Evolutionary conservation across 2,797 vertebrate genomes (phyloP), one percentile per base, ranked within the genome.

Genomic region (Siniperca undulata): DNA sequence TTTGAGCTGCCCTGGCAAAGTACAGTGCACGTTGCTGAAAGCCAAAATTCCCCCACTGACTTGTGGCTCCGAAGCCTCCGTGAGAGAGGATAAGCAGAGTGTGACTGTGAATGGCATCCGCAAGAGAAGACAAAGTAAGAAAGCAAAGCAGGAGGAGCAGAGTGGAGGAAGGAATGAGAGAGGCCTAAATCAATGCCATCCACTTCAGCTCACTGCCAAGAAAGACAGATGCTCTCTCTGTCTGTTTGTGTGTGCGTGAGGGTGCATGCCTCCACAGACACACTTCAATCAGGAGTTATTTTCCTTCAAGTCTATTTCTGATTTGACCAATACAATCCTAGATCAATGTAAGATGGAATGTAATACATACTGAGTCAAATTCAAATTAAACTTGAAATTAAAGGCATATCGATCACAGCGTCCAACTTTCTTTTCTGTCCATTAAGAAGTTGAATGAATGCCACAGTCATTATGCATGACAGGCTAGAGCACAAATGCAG

Each of bases 191-290:
- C 89, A 89, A 92, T 85, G 91, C 80, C 86, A 89, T 93, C 91
- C 84, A 90, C 86, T 85, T 79, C 82, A 91, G 74, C 76, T 86
- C 74, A n/a, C 78, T 89, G 92, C 91, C 90, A 93, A 81, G 87
- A 89, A 88, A 94, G 87, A 93, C 89, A 93, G 93, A 94, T 93
- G 93, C 91, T 93, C 82, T 67, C 80, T 91, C 81, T 88, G 77
- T 88, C 77, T 82, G 78, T 55, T 19, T 42, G 70, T 68, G 69
- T 74, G 81, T 55, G 83, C 40, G 30, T 34, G 65, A 19, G 70
- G 42, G 70, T 65, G 85, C 53, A 55, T 50, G 77, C 72, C 60
- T 64, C 66, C 59, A 30, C 80, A 70, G 67, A 82, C 80, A 86
- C 71, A 67, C 72, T 87, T 90, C 90, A 84, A 81, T 90, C 89